These are phyloP conservation scores for Drosophila kanapiae DNA, from an alignment of 1,140 invertebrate genomes.

Conservation along the genomic window DNA sequence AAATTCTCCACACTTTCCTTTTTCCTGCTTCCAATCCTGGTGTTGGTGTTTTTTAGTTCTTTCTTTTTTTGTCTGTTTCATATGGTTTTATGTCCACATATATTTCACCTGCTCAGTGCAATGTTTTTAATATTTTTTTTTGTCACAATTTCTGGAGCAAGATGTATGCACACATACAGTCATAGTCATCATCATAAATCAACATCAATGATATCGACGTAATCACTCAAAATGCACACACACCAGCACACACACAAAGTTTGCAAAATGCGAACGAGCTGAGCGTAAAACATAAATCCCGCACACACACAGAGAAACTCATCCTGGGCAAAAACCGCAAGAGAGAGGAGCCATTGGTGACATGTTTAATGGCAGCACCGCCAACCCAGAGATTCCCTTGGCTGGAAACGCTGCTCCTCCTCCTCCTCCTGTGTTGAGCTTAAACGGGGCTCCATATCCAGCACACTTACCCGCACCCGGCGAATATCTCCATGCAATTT, in stretches of 20 bases:
- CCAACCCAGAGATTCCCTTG: conserved; percentile 2
- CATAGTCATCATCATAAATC: conserved; percentile 78
- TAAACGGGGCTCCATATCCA: conserved; percentile 55
- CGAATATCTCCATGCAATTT: conserved; percentile 75
- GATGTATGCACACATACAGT: conserved; percentile 16
- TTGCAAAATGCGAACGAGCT: conserved; percentile 33
- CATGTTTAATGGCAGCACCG: conserved; percentile 79
- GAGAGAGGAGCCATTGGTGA: conserved; percentile 65
- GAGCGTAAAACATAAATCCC: conserved; percentile 66
- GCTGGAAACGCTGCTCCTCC: not conserved
- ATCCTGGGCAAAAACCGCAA: conserved; percentile 47
- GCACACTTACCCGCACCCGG: conserved; percentile 19
- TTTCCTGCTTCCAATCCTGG: not conserved
- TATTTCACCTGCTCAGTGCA: conserved; percentile 35
- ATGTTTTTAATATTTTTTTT: conserved; percentile 54
- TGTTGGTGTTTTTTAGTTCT: conserved; percentile 8
- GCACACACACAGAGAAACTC: conserved; percentile 2
- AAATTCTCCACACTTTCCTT: not conserved
- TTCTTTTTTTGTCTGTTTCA: not conserved
- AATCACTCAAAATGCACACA: conserved; percentile 75
- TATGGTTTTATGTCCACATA: conserved; percentile 9
- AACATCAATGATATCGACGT: conserved; percentile 84
- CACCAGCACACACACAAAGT: conserved; percentile 7
- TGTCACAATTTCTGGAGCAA: conserved; percentile 43
- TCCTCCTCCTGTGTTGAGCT: conserved; percentile 13